These are phyloP conservation scores for Yponomeuta malinellus DNA, from an alignment of 2,888 invertebrate genomes.

Conservation along the genomic window DNA sequence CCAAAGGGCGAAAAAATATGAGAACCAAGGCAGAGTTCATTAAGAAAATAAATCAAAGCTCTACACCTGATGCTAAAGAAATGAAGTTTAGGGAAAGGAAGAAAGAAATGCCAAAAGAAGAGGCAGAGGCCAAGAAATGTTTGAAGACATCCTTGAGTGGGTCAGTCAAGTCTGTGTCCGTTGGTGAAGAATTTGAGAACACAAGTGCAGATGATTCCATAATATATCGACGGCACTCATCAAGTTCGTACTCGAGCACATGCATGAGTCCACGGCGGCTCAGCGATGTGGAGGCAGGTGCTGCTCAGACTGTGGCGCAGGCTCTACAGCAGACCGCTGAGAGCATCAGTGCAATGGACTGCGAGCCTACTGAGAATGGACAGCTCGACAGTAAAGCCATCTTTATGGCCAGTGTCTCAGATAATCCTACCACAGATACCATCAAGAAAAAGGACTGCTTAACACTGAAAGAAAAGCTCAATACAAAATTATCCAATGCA, in stretches of 20 bases:
- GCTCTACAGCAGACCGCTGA: slow-evolving; percentile 29
- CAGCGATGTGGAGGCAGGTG: slow-evolving; percentile 62
- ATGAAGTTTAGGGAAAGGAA: slow-evolving; percentile 73
- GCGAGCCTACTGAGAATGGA: slow-evolving; percentile 20
- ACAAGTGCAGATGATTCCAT: slow-evolving; percentile 84
- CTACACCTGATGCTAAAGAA: slow-evolving; percentile 57
- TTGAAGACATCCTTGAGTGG: slow-evolving; percentile 51
- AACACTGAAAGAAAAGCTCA: slow-evolving; percentile 63
- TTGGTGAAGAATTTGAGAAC: slow-evolving; percentile 77
- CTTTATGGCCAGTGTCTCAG: slow-evolving; percentile 37
- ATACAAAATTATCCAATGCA: slow-evolving; percentile 60
- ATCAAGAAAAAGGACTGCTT: slow-evolving; percentile 64
- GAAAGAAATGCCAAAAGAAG: slow-evolving; percentile 54
- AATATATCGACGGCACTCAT: slow-evolving; percentile 88
- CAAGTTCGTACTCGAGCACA: slow-evolving; percentile 86
- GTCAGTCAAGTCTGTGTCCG: slow-evolving; percentile 72
- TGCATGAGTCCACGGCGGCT: slow-evolving; percentile 79
- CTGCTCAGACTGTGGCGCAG: slow-evolving; percentile 19
- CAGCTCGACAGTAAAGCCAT: slow-evolving; percentile 20
- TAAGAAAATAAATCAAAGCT: slow-evolving; percentile 74
- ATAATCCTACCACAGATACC: slow-evolving; percentile 34
- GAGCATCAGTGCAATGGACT: slow-evolving; percentile 22
- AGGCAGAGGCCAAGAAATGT: slow-evolving; percentile 53
- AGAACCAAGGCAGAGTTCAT: slow-evolving; percentile 77
- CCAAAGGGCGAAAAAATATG: slow-evolving; percentile 59